Base-by-base conservation (phyloP, 2,888 invertebrate species). In the Drosophila helvetica region DNA sequence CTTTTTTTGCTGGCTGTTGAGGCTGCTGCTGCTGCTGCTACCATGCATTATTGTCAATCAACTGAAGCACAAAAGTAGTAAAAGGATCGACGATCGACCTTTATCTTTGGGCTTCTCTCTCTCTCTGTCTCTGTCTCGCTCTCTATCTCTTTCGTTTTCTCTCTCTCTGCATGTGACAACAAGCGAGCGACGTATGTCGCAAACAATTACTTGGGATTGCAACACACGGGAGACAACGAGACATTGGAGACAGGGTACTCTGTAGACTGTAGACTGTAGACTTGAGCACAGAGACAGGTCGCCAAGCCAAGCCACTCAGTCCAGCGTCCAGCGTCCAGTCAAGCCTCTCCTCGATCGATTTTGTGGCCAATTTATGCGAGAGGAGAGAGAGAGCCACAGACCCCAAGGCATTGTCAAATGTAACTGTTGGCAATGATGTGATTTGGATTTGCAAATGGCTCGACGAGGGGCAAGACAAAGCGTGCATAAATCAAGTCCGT, bases 41-140 rank as follows among this genome's bases (percentile, higher is more conserved):
- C 82, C 89, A 89, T 88, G 84, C 81, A 87, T 90, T 88, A 89
- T 89, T 89, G 89, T 89, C 90, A 89, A 84, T 86, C 88, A 89
- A 80, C 74, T 81, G 83, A 74, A 76, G 79, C 61, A 65, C 61
- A 79, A 75, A 76, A 81, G 85, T 81, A 81, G 82, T 81, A 81
- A 81, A 81, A 83, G 83, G 87, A 87, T 88, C 68, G 69, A 69
- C 76, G 77, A 80, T 76, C 83, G 87, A 89, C 80, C 89, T 89
- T 82, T 87, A 80, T 80, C 77, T 75, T 71, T 59, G 73, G 48
- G 27, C 33, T 38, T 67, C 55, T 46, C 65, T 48, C 25, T 38
- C n/a, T 68, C 71, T 68, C 68, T 63, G 3, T 9, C 9, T 52
- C n/a, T n/a, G n/a, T n/a, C n/a, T n/a, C n/a, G n/a, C 52, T 19